A percentile compares a stretch with the other conserved stretches of the same genome.
Conservation (phyloP, 2,888 invertebrate species). For the Lepidocyrtoides sp. region DNA sequence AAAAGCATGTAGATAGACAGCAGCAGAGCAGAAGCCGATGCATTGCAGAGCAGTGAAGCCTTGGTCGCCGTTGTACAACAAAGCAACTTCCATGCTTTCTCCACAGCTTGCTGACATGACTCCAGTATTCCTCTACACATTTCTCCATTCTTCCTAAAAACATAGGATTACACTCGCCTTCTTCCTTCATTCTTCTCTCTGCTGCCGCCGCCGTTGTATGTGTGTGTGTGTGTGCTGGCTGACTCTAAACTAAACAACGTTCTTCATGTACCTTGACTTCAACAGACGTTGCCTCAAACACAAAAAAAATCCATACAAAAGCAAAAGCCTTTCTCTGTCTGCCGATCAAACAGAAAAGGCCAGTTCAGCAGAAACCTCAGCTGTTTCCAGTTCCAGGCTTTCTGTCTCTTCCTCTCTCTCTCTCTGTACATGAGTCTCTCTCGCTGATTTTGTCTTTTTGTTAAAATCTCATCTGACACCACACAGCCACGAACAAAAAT, state of each 20-base stretch:
- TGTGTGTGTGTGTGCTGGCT: constrained; percentile 4
- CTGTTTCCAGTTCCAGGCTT: constrained; percentile 34
- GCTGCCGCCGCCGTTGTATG: neutral
- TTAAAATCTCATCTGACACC: constrained; percentile 12
- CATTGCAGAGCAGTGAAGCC: neutral
- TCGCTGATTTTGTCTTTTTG: neutral
- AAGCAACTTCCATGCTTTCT: constrained; percentile 45
- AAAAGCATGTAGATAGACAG: neutral
- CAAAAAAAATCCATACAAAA: constrained; percentile 24
- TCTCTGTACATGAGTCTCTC: neutral
- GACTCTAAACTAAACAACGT: neutral
- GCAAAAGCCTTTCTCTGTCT: constrained; percentile 21
- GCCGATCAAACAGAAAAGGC: constrained; percentile 37
- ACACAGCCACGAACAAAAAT: constrained; percentile 2
- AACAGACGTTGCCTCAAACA: neutral
- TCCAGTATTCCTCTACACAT: constrained; percentile 48
- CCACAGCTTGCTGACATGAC: constrained; percentile 33
- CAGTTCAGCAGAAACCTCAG: constrained; percentile 55
- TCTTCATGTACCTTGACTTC: neutral
- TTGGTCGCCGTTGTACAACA: neutral
- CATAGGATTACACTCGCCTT: constrained; percentile 20
- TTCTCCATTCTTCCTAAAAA: constrained; percentile 28
- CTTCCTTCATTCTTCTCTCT: constrained; percentile 30
- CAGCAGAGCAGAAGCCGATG: constrained; percentile 34
- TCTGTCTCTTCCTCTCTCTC: neutral